Conservation (phyloP, 2,113 vertebrate genomes). For the Micronycteris hirsuta region DNA sequence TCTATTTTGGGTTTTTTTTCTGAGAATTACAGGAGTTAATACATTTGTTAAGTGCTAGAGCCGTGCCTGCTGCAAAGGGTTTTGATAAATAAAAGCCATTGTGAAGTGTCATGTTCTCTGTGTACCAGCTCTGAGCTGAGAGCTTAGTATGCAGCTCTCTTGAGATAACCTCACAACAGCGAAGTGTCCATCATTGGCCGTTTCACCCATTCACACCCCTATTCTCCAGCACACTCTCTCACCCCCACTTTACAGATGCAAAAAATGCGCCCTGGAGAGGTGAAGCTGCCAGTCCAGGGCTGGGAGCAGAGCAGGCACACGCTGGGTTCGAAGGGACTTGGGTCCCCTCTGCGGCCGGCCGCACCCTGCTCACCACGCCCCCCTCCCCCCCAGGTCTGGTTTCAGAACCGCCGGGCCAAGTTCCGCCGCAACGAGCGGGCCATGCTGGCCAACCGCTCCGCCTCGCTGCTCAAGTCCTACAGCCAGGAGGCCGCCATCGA, state of each 20-base stretch:
- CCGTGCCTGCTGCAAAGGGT: neutral
- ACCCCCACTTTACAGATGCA: neutral
- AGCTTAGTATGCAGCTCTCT: neutral
- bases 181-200: fast-evolving
- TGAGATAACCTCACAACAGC: fast-evolving
- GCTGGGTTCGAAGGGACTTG: neutral
- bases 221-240: fast-evolving
- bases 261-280: neutral
- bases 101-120: fast-evolving
- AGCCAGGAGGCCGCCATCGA: constrained; percentile 84
- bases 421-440: constrained; percentile 87
- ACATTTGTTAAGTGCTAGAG: neutral
- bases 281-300: neutral
- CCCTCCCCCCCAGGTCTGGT: constrained; percentile 81
- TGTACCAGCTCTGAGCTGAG: neutral
- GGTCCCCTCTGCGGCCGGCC: fast-evolving
- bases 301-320: neutral
- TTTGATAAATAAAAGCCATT: too few species aligned
- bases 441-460: constrained; percentile 83
- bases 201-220: neutral
- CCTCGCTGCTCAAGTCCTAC: constrained; percentile 84
- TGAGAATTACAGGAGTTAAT: fast-evolving
- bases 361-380: neutral
- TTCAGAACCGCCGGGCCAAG: constrained; percentile 88
- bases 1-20: neutral